phyloP scores from a whole-genome alignment of 37 sponge, comb jelly and placozoan genomes.

The Petrosia ficiformis region DNA sequence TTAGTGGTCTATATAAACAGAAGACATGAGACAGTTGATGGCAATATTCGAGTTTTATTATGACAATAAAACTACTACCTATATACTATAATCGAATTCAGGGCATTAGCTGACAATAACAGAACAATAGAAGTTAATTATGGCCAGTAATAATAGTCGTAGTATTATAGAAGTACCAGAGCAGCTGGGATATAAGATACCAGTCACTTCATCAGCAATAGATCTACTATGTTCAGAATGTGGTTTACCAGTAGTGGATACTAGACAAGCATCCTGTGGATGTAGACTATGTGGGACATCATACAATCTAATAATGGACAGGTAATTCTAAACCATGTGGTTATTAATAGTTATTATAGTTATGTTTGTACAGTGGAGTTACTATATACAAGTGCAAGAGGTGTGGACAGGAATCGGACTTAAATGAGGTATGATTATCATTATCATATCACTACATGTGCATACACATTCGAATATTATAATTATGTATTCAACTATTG shows the following conservation, averaged over 20 bases:
- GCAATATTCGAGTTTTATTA: too few relatives aligned
- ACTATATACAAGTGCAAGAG: too few relatives aligned
- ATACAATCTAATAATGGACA: conserved; percentile 16
- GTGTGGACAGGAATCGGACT: too few relatives aligned
- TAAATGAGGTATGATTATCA: too few relatives aligned
- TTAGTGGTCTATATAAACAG: too few relatives aligned
- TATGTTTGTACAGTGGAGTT: too few relatives aligned
- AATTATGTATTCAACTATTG: not conserved
- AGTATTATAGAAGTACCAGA: not conserved
- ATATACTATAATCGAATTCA: too few relatives aligned
- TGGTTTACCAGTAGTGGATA: conserved; percentile 21
- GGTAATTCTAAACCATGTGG: conserved; percentile 11
- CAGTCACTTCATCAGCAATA: not conserved
- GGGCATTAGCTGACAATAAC: too few relatives aligned
- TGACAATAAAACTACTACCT: too few relatives aligned
- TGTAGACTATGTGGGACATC: conserved; percentile 40
- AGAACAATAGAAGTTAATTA: too few relatives aligned
- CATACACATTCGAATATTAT: not conserved
- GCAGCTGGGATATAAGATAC: not conserved
- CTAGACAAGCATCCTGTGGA: conserved; percentile 62
- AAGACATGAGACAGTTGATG: too few relatives aligned
- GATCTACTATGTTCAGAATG: conserved; percentile 16
- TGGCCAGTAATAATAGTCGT: too few relatives aligned
- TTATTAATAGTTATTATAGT: not conserved
- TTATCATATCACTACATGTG: not conserved